Evolutionary conservation across 2,888 invertebrate genomes (phyloP), one percentile per base, ranked within the genome.

Genomic region (Phalera bucephala): DNA sequence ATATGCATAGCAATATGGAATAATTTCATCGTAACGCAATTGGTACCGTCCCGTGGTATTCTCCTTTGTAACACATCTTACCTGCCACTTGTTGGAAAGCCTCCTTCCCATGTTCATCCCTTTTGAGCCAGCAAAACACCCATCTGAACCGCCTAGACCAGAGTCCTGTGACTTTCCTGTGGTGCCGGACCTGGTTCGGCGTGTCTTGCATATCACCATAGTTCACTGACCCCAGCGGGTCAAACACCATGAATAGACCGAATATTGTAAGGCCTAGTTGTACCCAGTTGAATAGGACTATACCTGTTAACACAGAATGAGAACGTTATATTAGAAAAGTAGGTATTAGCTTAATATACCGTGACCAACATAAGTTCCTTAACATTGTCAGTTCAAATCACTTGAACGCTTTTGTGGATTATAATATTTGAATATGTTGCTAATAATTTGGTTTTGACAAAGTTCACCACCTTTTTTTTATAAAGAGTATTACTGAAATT

Each of bases 211-310:
- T 88, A 53, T 92, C 92, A 10, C 92, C 92, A 53, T 93, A 92
- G 58, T 91, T 90, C 29, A 90, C 90, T 0, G 93, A 93, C 2
- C 96, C 96, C 47, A 96, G 80, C 0, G 96, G 96, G 72, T 96
- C 96, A 74, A 96, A 96, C 29, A 96, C 93, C 77, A 96, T 87
- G 27, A 94, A 93, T 28, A 96, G 86, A 0, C 95, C 95, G 57
- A 96, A 92, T 14, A 96, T 82, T 2, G 95, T 93, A 7, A 95
- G 84, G 1, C 93, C 93, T 35, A 95, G 91, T 32, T 96, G 91
- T 11, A 94, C 92, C 96, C 96, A 97, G 66, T 95, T 95, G 75
- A 94, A 95, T 31, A 96, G 89, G 0, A 96, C 95, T 55, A 95
- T 91, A 44, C 94, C 94, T 93, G 79, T 21, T 80, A 27, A 32